Evolutionary conservation across 2,113 vertebrate genomes (phyloP), one percentile per base, ranked within the genome.

Genomic region (Pseudolaguvia tuberculata): DNA sequence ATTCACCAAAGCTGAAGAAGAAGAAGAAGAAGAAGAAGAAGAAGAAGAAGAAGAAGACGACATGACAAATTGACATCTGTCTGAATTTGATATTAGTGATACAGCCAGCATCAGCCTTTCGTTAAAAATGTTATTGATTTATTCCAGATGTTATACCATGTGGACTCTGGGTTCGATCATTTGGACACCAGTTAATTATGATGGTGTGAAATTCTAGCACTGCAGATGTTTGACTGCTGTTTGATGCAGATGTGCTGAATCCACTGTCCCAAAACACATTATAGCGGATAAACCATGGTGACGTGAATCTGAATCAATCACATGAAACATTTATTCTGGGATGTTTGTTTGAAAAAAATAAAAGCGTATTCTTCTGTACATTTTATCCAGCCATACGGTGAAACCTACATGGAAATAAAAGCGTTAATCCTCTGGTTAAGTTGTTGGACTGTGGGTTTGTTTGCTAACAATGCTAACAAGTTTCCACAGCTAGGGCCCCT

Each of bases 1-100:
- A 91, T 5, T 90, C 85, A 27, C 90, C 90, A 69, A 84, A 89
- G 73, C 84, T 86, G 80, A 20, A 65, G 61, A n/a, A n/a, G n/a
- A n/a, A n/a, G n/a, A n/a, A n/a, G n/a, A n/a, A n/a, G n/a, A n/a
- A n/a, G n/a, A n/a, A n/a, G n/a, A n/a, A n/a, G n/a, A n/a, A n/a
- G n/a, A n/a, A n/a, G n/a, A n/a, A n/a, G n/a, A n/a, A n/a, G n/a
- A 52, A 6, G n/a, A 47, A 12, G 63, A 27, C 27, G 31, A 21
- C 12, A 25, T 17, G 5, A 23, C 42, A 14, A 9, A 9, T 20
- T 7, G 6, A 23, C 25, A 45, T 23, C 1, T 21, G 42, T 20
- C 14, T 5, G 31, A 13, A 61, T 11, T 58, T 58, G 53, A 4
- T 10, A 3, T 21, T 57, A 12, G 3, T n/a, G n/a, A n/a, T n/a